These are phyloP conservation scores for Amblyjoppa proteus DNA, from an alignment of 2,888 invertebrate genomes.

Conservation along the genomic window DNA sequence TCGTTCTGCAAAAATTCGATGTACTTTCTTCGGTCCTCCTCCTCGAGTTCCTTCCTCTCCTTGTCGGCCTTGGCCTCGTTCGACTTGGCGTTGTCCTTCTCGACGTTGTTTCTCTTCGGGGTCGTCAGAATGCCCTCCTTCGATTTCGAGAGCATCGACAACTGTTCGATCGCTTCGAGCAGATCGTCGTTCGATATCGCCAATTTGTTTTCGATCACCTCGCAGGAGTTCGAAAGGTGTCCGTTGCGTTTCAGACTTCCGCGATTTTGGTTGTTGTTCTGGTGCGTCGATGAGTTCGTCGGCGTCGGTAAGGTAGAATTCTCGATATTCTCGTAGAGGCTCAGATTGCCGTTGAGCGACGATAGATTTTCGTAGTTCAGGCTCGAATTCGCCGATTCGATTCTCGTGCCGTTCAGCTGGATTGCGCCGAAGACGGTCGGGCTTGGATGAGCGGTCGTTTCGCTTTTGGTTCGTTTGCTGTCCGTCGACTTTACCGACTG, in stretches of 20 bases:
- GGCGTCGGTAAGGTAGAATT: slow-evolving; percentile 55
- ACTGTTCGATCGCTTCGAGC: slow-evolving; percentile 84
- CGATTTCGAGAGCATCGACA: slow-evolving; percentile 82
- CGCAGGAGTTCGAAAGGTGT: slow-evolving; percentile 77
- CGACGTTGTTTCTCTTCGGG: slow-evolving; percentile 80
- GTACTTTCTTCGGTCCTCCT: slow-evolving; percentile 85
- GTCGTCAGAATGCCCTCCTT: slow-evolving; percentile 71
- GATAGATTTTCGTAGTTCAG: slow-evolving; percentile 75
- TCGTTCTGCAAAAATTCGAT: slow-evolving; percentile 83
- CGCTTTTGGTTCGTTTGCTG: slow-evolving; percentile 37
- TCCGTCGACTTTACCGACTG: slow-evolving; percentile 18
- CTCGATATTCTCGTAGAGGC: slow-evolving; percentile 80
- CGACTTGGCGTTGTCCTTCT: slow-evolving; percentile 80
- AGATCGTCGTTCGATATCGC: slow-evolving; percentile 85
- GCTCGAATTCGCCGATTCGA: slow-evolving; percentile 69
- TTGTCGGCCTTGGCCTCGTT: slow-evolving; percentile 80
- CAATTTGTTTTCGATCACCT: slow-evolving; percentile 85
- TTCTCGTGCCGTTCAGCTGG: slow-evolving; percentile 75
- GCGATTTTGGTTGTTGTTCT: slow-evolving; percentile 72
- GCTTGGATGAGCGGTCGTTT: slow-evolving; percentile 60
- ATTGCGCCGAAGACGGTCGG: slow-evolving; percentile 75
- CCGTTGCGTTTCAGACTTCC: slow-evolving; percentile 76
- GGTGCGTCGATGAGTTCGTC: slow-evolving; percentile 19
- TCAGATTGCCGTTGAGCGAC: slow-evolving; percentile 74
- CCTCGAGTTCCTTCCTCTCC: slow-evolving; percentile 80